Evolutionary conservation across 2,797 vertebrate genomes (phyloP).

Genomic region (Xenopus petersii): DNA sequence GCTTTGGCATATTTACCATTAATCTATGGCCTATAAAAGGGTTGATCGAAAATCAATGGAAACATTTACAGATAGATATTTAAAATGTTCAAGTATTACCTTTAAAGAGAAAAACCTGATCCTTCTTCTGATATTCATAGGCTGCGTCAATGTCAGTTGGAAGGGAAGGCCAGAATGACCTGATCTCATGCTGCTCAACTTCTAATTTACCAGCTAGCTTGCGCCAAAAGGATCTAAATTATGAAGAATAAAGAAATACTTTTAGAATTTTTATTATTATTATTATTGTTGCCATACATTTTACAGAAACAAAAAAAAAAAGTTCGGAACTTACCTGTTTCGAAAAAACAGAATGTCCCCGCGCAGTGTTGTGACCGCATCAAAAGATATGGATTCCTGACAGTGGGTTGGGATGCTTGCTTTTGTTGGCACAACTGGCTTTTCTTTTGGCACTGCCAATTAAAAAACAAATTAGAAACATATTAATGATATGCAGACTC

Average conservation of each 20-base stretch:
- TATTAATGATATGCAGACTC: too few relatives aligned
- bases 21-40: too few relatives aligned
- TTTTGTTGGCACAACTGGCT: slow-evolving; percentile 51
- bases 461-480: too few relatives aligned
- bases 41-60: too few relatives aligned
- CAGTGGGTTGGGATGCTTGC: slow-evolving; percentile 72
- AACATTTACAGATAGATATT: too few relatives aligned
- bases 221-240: slow-evolving; percentile 77
- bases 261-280: too few relatives aligned
- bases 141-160: slow-evolving; percentile 76
- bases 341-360: slow-evolving; percentile 86
- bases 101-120: slow-evolving; percentile 77
- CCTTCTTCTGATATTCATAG: slow-evolving; percentile 70
- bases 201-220: slow-evolving; percentile 58
- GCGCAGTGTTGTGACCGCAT: slow-evolving; percentile 74
- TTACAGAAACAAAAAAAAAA: too few relatives aligned
- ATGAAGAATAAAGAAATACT: slow-evolving; percentile 12
- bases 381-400: slow-evolving; percentile 74
- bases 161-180: slow-evolving; percentile 73
- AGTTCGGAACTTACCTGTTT: slow-evolving; percentile 66
- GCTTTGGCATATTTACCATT: too few relatives aligned
- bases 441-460: slow-evolving; percentile 57
- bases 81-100: slow-evolving; percentile 54
- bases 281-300: too few relatives aligned
- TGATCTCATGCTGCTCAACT: slow-evolving; percentile 69